Conservation (phyloP, 1,140 invertebrate species). For the Aphelenchoides fujianensis region DNA sequence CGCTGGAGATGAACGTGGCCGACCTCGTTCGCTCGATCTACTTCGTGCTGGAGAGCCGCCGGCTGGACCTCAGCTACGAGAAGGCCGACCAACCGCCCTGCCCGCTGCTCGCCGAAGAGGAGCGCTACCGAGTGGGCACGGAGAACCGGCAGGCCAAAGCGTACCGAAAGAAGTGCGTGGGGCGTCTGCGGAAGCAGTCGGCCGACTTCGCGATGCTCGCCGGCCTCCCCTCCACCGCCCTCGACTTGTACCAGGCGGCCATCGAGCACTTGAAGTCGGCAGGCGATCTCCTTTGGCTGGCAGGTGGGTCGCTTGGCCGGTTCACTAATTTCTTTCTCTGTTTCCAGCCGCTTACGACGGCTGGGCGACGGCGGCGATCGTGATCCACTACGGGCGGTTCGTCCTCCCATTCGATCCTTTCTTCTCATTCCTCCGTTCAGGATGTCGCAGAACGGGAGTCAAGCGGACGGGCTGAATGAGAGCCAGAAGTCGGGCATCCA, state of each 20-base stretch:
- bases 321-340: too few species aligned
- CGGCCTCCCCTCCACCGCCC: constrained; percentile 48
- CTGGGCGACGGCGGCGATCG: constrained; percentile 55
- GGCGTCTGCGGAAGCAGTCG: constrained; percentile 54
- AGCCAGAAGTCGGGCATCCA: constrained; percentile 27
- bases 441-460: too few species aligned
- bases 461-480: not conserved
- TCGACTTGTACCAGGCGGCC: constrained; percentile 54
- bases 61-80: constrained; percentile 54
- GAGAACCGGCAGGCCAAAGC: constrained; percentile 55
- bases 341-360: constrained; percentile 60
- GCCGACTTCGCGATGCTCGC: constrained; percentile 57
- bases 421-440: too few species aligned
- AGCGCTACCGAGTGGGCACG: constrained; percentile 52
- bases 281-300: constrained; percentile 56
- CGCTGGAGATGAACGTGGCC: constrained; percentile 50
- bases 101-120: constrained; percentile 54
- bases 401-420: too few species aligned
- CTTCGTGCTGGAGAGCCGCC: constrained; percentile 52
- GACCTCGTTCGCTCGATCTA: constrained; percentile 57
- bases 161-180: constrained; percentile 58
- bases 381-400: constrained; percentile 35
- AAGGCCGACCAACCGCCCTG: constrained; percentile 47
- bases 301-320: constrained; percentile 47
- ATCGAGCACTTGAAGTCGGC: constrained; percentile 54